phyloP scores from a whole-genome alignment of 2,797 vertebrate genomes.

The Sebastes variabilis region DNA sequence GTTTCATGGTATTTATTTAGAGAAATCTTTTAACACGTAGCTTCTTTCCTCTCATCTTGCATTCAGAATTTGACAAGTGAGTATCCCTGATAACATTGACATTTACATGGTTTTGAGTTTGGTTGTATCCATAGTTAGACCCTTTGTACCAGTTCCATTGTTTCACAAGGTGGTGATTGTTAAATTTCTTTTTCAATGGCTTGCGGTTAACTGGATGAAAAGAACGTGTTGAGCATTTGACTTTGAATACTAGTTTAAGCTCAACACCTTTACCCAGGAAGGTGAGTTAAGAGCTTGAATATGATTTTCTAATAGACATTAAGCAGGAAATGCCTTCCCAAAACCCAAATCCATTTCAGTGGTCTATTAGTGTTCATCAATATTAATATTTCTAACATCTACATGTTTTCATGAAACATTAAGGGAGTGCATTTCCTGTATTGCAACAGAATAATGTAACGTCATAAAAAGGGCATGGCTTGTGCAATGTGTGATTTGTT shows the following conservation, averaged over 20 bases:
- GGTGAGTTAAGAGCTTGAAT: slow-evolving; percentile 73
- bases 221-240: slow-evolving; percentile 67
- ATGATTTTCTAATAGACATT: neutral
- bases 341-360: neutral
- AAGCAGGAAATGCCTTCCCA: slow-evolving; percentile 50
- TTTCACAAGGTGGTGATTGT: slow-evolving; percentile 60
- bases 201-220: slow-evolving; percentile 76
- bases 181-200: slow-evolving; percentile 61
- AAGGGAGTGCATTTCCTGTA: slow-evolving; percentile 50
- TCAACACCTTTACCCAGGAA: slow-evolving; percentile 50
- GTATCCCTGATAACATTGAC: slow-evolving; percentile 33
- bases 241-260: slow-evolving; percentile 46
- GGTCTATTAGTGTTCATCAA: neutral
- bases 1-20: neutral
- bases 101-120: neutral
- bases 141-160: neutral
- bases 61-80: slow-evolving; percentile 65
- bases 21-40: slow-evolving; percentile 11
- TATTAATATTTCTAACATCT: neutral
- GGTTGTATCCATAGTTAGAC: neutral
- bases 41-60: slow-evolving; percentile 37
- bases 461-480: neutral
- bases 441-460: neutral
- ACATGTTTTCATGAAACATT: neutral
- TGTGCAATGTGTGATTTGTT: neutral